Percentiles rank a stretch among this genome's conserved stretches.
Evolutionary conservation across 2,888 invertebrate genomes (phyloP).

Genomic region (Mythimna pallens): DNA sequence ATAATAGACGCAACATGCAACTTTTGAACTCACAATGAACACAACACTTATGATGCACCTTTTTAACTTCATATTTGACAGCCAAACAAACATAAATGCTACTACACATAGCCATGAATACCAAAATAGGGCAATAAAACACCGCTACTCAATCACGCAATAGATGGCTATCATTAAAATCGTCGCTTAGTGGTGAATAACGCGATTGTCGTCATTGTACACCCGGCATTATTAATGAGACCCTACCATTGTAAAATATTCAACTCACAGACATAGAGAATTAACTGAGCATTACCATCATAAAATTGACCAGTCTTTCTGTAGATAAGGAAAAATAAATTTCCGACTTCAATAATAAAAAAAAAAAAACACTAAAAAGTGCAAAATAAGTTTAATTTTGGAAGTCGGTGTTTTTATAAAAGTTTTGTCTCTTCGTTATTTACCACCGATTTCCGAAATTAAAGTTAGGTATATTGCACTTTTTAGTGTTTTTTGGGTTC

Average conservation of each 20-base stretch:
- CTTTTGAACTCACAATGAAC: too few relatives aligned
- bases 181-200: constrained; percentile 65
- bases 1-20: too few relatives aligned
- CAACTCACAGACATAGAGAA: constrained; percentile 10
- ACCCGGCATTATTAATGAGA: constrained; percentile 68
- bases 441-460: too few relatives aligned
- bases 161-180: constrained; percentile 65
- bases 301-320: too few relatives aligned
- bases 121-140: constrained; percentile 44
- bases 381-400: too few relatives aligned
- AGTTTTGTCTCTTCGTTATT: too few relatives aligned
- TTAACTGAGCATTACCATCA: neutral
- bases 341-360: too few relatives aligned
- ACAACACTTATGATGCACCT: too few relatives aligned
- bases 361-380: too few relatives aligned
- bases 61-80: neutral
- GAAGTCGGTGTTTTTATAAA: too few relatives aligned
- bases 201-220: constrained; percentile 67
- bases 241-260: constrained; percentile 49
- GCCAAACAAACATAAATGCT: neutral
- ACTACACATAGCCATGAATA: neutral
- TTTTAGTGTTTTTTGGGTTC: too few relatives aligned
- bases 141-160: constrained; percentile 56
- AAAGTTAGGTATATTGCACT: too few relatives aligned
- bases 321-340: neutral